phyloP scores from a whole-genome alignment of 1,140 invertebrate genomes.

The Cotesia chilonis region DNA sequence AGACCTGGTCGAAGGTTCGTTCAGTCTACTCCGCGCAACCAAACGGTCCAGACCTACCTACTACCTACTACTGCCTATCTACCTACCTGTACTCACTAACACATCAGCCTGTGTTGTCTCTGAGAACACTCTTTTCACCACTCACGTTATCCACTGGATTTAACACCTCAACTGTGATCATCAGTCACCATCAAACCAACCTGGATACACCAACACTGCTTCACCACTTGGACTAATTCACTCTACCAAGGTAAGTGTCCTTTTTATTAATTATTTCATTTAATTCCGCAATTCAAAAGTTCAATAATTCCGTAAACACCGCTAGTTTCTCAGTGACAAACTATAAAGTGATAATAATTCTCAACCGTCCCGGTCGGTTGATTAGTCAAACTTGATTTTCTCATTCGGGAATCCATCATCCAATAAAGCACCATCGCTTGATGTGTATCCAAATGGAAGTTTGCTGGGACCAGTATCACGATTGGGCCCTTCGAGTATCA shows the following conservation, averaged over 20 bases:
- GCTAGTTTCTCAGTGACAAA: too few relatives aligned
- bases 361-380: too few relatives aligned
- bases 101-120: conserved; percentile 3
- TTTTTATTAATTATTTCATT: conserved; percentile 1
- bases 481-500: conserved; percentile 50
- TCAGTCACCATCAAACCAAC: conserved; percentile 8
- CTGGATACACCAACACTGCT: neutral
- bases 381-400: too few relatives aligned
- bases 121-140: conserved; percentile 1
- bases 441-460: conserved; percentile 35
- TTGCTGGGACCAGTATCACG: neutral
- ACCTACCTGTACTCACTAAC: neutral
- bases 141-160: too few relatives aligned
- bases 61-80: conserved; percentile 42
- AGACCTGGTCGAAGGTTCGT: conserved; percentile 61
- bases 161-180: neutral
- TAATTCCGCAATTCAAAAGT: neutral
- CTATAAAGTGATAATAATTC: too few relatives aligned
- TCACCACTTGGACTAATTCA: neutral
- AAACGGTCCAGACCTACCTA: conserved; percentile 63
- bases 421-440: conserved; percentile 40
- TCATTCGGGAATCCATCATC: too few relatives aligned
- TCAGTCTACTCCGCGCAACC: conserved; percentile 66
- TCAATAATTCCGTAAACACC: too few relatives aligned
- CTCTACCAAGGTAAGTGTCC: neutral